A percentile compares a stretch with the other conserved stretches of the same genome.
Evolutionary conservation across 2,888 invertebrate genomes (phyloP).

Genomic region (Anticlea derivata): DNA sequence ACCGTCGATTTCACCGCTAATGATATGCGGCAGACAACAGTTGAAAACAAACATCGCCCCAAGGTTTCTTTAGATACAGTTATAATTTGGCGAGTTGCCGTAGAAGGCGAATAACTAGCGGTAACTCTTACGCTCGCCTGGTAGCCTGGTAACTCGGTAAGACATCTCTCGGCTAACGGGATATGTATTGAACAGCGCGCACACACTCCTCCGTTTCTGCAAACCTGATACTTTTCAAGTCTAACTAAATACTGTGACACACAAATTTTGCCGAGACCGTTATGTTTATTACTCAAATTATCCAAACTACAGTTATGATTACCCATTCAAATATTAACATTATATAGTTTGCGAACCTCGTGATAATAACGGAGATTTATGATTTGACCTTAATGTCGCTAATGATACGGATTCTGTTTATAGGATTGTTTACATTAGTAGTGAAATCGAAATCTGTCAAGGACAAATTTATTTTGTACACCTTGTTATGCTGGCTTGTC

Average conservation of each 20-base stretch:
- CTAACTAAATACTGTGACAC: slow-evolving; percentile 38
- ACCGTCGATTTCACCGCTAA: slow-evolving; percentile 60
- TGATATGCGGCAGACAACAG: slow-evolving; percentile 51
- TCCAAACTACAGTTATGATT: slow-evolving; percentile 22
- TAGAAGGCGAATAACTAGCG: slow-evolving; percentile 71
- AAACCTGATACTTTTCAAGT: slow-evolving; percentile 32
- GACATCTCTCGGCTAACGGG: slow-evolving; percentile 58
- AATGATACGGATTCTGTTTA: not conserved
- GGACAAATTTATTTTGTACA: not conserved
- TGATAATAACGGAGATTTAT: slow-evolving; percentile 28
- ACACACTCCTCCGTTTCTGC: slow-evolving; percentile 40
- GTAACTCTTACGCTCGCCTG: slow-evolving; percentile 62
- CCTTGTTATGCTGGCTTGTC: too few species aligned
- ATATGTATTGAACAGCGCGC: slow-evolving; percentile 51
- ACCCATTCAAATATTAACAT: slow-evolving; percentile 20
- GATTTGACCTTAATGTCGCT: slow-evolving; percentile 14
- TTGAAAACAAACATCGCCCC: slow-evolving; percentile 47
- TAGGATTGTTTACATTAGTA: not conserved
- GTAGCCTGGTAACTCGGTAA: slow-evolving; percentile 51
- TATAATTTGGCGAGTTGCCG: slow-evolving; percentile 67
- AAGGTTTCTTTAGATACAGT: slow-evolving; percentile 60
- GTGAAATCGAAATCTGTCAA: not conserved
- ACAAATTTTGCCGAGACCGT: slow-evolving; percentile 37
- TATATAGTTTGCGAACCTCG: slow-evolving; percentile 31
- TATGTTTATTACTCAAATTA: slow-evolving; percentile 24